phyloP scores from a whole-genome alignment of 2,113 vertebrate species.

The Plectropomus leopardus region DNA sequence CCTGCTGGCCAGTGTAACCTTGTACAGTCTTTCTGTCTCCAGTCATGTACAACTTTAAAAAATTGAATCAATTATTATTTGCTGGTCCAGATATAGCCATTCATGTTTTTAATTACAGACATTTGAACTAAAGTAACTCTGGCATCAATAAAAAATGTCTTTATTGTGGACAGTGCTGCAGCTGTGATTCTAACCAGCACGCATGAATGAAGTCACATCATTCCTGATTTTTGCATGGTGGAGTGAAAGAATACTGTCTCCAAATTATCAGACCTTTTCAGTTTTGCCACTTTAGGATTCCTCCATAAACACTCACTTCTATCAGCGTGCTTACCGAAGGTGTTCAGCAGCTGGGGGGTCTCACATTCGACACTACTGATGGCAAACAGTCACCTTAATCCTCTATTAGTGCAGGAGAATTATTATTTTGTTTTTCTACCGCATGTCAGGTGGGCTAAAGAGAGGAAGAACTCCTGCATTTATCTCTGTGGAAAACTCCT shows the following conservation, averaged over 20 bases:
- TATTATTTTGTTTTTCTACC: constrained; percentile 29
- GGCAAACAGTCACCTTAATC: constrained; percentile 7
- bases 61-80: background rate
- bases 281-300: background rate
- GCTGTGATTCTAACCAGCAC: background rate
- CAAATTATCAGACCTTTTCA: background rate
- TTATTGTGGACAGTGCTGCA: background rate
- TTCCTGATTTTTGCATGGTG: background rate
- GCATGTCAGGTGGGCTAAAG: constrained; percentile 27
- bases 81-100: background rate
- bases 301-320: background rate
- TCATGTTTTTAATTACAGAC: constrained; percentile 10
- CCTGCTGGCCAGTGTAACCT: background rate
- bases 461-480: constrained; percentile 27
- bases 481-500: constrained; percentile 10
- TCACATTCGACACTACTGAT: background rate
- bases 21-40: constrained; percentile 1
- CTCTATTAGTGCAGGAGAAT: constrained; percentile 12
- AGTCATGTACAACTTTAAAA: background rate
- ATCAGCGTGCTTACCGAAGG: too few species aligned
- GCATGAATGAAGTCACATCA: background rate
- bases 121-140: constrained; percentile 10
- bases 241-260: background rate
- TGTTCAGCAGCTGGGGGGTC: too few species aligned
- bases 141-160: constrained; percentile 1